These are phyloP conservation scores for Itoplectis maculator DNA, from an alignment of 2,888 invertebrate genomes.

Conservation along the genomic window DNA sequence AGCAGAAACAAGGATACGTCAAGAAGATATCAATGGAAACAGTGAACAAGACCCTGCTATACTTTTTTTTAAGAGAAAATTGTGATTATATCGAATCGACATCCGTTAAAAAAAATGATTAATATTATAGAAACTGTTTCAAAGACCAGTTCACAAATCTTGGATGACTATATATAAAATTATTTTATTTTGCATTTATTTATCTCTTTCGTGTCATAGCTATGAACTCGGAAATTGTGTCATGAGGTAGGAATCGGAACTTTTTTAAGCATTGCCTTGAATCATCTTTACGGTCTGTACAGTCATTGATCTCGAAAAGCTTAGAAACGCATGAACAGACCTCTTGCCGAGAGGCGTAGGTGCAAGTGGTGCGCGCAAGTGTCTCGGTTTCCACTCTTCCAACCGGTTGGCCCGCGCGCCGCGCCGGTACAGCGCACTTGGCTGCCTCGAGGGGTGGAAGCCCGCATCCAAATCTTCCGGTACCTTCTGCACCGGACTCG, in stretches of 20 bases:
- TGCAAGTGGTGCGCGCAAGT: conserved; percentile 37
- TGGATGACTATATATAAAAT: no score
- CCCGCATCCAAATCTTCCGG: conserved; percentile 57
- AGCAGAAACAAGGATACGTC: background rate
- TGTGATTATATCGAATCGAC: no score
- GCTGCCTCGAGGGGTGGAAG: conserved; percentile 20
- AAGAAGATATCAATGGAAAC: conserved; percentile 11
- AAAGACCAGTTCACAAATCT: no score
- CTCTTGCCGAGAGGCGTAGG: conserved; percentile 22
- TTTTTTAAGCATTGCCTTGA: background rate
- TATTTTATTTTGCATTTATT: no score
- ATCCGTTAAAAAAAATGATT: no score
- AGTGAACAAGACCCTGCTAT: background rate
- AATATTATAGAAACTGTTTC: no score
- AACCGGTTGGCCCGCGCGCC: conserved; percentile 38
- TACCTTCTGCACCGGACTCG: conserved; percentile 53
- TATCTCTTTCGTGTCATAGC: no score
- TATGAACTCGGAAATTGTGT: no score
- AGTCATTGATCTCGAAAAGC: background rate
- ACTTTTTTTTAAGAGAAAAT: conserved; percentile 69
- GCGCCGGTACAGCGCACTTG: conserved; percentile 47
- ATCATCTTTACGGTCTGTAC: background rate
- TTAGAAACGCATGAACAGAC: background rate
- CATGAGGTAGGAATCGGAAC: no score
- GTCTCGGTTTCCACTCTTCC: conserved; percentile 46